Conservation (phyloP, 1,140 invertebrate species). For the Temnothorax curvispinosus region DNA sequence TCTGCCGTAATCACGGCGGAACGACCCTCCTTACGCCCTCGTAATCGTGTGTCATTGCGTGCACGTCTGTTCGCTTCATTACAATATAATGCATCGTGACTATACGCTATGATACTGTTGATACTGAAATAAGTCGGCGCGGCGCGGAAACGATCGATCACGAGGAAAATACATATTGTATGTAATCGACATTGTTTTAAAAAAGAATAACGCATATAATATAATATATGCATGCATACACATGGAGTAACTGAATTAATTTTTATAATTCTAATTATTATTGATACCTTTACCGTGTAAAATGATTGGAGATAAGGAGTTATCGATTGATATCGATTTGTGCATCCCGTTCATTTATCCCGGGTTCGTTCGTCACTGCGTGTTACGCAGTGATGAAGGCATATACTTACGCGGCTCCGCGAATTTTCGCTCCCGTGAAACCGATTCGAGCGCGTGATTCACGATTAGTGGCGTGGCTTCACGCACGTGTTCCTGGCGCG, state of each 20-base stretch:
- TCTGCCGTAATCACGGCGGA: conserved; percentile 42
- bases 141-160: conserved; percentile 8
- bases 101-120: background rate
- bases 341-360: background rate
- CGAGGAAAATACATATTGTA: background rate
- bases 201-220: background rate
- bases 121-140: background rate
- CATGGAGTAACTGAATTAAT: background rate
- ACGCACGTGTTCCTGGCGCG: conserved; percentile 74
- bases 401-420: conserved; percentile 5
- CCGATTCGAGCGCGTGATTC: conserved; percentile 67
- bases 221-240: too few relatives aligned
- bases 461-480: conserved; percentile 61
- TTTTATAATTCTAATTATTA: background rate
- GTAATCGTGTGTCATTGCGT: conserved; percentile 37
- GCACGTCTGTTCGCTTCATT: conserved; percentile 15
- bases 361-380: background rate
- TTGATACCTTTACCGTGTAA: background rate
- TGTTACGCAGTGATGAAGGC: background rate
- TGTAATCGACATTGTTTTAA: background rate
- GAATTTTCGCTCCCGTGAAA: conserved; percentile 55
- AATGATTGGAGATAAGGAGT: background rate
- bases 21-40: conserved; percentile 36
- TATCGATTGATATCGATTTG: background rate
- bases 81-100: conserved; percentile 26